Base-by-base conservation (phyloP, 2,888 invertebrate genomes). In the Philereme transversata region DNA sequence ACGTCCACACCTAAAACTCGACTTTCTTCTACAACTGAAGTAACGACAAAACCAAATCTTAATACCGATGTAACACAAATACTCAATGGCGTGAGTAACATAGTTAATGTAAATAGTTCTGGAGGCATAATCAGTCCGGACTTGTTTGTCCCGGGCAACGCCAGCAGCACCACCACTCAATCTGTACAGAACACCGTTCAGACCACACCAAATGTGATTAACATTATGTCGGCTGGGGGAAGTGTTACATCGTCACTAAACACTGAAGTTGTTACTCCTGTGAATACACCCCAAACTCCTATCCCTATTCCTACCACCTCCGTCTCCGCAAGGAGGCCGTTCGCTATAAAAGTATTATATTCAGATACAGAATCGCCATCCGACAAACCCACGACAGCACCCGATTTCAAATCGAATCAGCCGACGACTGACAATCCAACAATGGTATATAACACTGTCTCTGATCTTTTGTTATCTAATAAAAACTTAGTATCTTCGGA, bases 81-180 rank as follows among this genome's bases (percentile, higher is more conserved):
- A 83, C 79, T 84, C 83, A 83, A 87, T 76, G 91, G 90, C 88
- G 93, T 93, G 93, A 93, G 93, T 93, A 93, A 82, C 77, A 88
- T 82, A 73, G 81, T 78, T 79, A 88, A 87, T 90, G 90, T 92
- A 92, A 88, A 92, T 90, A 91, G 75, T 85, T 80, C 83, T 79
- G 75, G 75, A 73, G 84, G 81, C 77, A 82, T 84, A 73, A 71
- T 80, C 54, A 86, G 77, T 77, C 85, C 82, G 76, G 84, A 85
- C 71, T 82, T 79, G 60, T 73, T 80, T 74, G 77, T 79, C 11
- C 46, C 63, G 69, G 80, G 83, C 65, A 82, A 79, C 68, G 79
- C 73, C 73, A 80, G 82, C 76, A 88, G 84, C 86, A 87, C 86
- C 74, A 83, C 80, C 81, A 88, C 83, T 89, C 87, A 88, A 85